phyloP scores from a whole-genome alignment of 2,113 vertebrate species.

The Willisornis vidua region DNA sequence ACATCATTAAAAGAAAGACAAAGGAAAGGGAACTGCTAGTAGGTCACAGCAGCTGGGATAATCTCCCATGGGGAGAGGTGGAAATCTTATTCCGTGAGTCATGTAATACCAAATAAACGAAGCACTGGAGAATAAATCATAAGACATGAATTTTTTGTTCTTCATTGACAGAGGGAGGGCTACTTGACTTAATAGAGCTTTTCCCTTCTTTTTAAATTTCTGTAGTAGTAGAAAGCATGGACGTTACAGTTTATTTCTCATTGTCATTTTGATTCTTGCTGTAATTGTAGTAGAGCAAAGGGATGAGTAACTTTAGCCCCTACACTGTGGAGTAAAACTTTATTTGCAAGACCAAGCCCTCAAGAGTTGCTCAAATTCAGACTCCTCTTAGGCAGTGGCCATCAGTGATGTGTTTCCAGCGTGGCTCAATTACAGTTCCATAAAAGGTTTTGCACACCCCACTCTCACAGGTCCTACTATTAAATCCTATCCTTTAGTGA shows the following conservation, averaged over 20 bases:
- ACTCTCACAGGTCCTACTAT: not conserved
- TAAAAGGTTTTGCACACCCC: not conserved
- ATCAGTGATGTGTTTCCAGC: not conserved
- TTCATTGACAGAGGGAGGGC: not conserved
- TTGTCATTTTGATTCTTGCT: not conserved
- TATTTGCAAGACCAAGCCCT: not conserved
- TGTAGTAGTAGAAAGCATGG: not conserved
- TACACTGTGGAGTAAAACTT: not conserved
- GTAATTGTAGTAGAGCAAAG: not conserved
- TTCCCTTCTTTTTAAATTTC: conserved; percentile 46
- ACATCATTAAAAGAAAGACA: not conserved
- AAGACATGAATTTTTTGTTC: not conserved
- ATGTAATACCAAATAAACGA: conserved; percentile 63
- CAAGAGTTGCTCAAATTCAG: not conserved
- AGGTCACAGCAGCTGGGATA: conserved; percentile 32
- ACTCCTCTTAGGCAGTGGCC: not conserved
- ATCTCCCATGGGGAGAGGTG: conserved; percentile 10
- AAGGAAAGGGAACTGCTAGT: not conserved
- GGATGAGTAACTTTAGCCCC: not conserved
- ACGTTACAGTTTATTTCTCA: not conserved
- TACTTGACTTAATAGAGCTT: conserved; percentile 18
- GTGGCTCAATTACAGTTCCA: not conserved
- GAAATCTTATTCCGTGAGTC: conserved; percentile 58
- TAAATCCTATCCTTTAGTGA: not conserved
- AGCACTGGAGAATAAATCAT: conserved; percentile 49